These are phyloP conservation scores for Corythornis madagascariensis DNA, from an alignment of 2,113 vertebrate genomes.

Conservation along the genomic window DNA sequence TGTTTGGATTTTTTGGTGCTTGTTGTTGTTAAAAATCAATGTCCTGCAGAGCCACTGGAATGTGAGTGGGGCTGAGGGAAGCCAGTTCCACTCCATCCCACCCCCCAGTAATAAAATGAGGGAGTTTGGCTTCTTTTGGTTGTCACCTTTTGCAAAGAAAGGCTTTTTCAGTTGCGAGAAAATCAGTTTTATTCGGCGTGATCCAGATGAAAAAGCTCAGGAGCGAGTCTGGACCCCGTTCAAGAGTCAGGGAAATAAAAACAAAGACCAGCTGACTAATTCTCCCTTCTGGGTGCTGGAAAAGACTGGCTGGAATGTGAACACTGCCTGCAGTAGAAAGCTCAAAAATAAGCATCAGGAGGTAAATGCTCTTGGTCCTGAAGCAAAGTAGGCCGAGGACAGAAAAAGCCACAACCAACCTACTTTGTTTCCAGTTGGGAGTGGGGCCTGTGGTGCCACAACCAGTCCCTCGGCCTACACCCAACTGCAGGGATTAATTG, in stretches of 20 bases:
- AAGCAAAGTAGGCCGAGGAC: constrained; percentile 67
- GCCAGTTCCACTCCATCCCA: not conserved
- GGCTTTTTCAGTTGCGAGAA: constrained; percentile 30
- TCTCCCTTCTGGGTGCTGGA: constrained; percentile 42
- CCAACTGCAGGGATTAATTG: constrained; percentile 53
- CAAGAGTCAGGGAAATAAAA: constrained; percentile 68
- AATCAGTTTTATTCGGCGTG: constrained; percentile 33
- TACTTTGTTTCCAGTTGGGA: constrained; percentile 55
- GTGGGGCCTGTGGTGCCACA: constrained; percentile 55
- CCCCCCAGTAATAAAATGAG: not conserved
- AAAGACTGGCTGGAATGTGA: constrained; percentile 66
- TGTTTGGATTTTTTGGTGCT: not conserved
- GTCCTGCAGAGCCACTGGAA: not conserved
- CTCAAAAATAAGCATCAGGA: constrained; percentile 68
- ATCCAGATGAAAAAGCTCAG: constrained; percentile 68
- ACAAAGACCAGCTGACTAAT: constrained; percentile 72
- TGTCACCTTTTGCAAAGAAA: constrained; percentile 45
- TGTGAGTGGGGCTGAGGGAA: not conserved
- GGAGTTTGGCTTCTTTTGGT: not conserved
- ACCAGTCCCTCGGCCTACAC: constrained; percentile 50
- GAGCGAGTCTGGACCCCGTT: constrained; percentile 45
- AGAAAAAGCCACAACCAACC: constrained; percentile 64
- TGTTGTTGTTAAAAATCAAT: not conserved
- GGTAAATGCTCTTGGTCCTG: constrained; percentile 70
- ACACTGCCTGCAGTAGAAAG: constrained; percentile 61